Evolutionary conservation across 2,113 vertebrate species (phyloP).

Genomic region (Progne subis): DNA sequence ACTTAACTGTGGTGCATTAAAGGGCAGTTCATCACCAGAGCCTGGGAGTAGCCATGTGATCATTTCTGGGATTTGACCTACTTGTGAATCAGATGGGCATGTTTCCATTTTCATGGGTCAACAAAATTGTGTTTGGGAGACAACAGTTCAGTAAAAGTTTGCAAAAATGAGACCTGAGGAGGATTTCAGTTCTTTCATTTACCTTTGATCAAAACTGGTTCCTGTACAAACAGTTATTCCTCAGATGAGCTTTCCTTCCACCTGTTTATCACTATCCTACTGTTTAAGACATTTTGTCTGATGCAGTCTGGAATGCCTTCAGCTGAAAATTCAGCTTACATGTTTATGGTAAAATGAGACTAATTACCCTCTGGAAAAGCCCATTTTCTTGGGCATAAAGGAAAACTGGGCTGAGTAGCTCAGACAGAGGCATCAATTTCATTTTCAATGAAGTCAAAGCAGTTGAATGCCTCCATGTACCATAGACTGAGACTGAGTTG

Average conservation of each 20-base stretch:
- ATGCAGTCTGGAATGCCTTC: neutral
- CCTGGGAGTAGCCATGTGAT: neutral
- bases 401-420: neutral
- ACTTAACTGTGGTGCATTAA: neutral
- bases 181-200: neutral
- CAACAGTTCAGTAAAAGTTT: neutral
- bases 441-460: neutral
- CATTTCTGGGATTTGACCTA: neutral
- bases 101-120: constrained; percentile 21
- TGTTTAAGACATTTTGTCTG: neutral
- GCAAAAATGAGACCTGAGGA: neutral
- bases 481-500: neutral
- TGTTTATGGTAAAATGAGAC: neutral
- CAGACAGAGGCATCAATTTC: neutral
- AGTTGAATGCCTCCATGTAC: neutral
- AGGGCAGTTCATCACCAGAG: neutral
- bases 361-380: neutral
- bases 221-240: neutral
- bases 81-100: constrained; percentile 44
- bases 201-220: neutral
- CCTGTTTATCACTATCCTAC: neutral
- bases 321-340: neutral
- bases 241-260: rapidly evolving
- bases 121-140: neutral
- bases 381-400: neutral